Conservation (phyloP, 2,888 invertebrate species). For the Malthinus flaveolus region DNA sequence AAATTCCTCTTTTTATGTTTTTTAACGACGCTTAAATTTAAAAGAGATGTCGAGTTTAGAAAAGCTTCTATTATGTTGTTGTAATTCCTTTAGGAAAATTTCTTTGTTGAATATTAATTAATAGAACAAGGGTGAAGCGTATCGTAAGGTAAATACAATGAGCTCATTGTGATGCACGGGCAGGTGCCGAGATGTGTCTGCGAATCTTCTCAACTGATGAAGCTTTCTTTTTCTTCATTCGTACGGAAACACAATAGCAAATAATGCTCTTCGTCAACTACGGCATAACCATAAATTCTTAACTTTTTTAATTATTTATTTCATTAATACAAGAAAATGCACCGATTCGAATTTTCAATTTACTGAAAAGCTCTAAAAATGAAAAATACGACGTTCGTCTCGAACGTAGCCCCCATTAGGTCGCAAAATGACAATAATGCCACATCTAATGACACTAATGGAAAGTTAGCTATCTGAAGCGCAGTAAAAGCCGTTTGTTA, state of each 20-base stretch:
- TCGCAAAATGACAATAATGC: no score
- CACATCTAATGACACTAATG: no score
- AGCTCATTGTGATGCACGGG: slow-evolving; percentile 45
- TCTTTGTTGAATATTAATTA: slow-evolving; percentile 38
- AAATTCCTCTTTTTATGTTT: not conserved
- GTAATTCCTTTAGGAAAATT: slow-evolving; percentile 31
- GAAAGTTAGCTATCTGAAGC: no score
- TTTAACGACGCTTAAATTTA: slow-evolving; percentile 8
- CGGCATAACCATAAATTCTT: slow-evolving; percentile 4
- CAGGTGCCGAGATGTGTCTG: slow-evolving; percentile 46
- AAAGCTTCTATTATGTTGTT: slow-evolving; percentile 26
- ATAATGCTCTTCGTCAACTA: slow-evolving; percentile 1
- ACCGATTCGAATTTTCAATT: no score
- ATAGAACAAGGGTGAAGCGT: slow-evolving; percentile 35
- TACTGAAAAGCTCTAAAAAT: no score
- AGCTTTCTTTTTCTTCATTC: slow-evolving; percentile 35
- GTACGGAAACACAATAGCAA: slow-evolving; percentile 18
- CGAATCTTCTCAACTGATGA: slow-evolving; percentile 43
- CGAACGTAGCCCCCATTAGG: no score
- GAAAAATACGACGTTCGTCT: no score
- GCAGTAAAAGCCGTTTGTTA: no score
- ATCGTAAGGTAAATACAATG: slow-evolving; percentile 40
- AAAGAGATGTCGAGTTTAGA: slow-evolving; percentile 14
- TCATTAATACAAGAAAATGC: not conserved
- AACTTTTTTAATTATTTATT: slow-evolving; percentile 14